Percentiles rank a stretch among this genome's conserved stretches.
phyloP scores from a whole-genome alignment of 2,888 invertebrate genomes.

The Lochmaea capreae region DNA sequence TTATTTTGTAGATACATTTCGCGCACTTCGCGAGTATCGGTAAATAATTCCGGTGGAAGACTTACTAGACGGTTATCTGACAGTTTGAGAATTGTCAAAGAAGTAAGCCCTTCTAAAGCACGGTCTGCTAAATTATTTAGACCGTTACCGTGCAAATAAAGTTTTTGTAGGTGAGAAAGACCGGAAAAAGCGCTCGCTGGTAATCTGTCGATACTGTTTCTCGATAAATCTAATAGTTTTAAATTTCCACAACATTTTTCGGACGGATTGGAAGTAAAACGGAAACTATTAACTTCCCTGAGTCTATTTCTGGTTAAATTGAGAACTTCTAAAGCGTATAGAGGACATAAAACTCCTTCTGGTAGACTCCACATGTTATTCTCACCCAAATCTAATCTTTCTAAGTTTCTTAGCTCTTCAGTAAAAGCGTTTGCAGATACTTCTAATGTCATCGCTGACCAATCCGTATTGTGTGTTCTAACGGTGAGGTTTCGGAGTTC shows the following conservation, averaged over 20 bases:
- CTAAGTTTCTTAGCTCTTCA: slow-evolving; percentile 78
- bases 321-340: slow-evolving; percentile 78
- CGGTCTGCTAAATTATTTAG: slow-evolving; percentile 81
- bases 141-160: slow-evolving; percentile 82
- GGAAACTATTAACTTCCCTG: slow-evolving; percentile 79
- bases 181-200: slow-evolving; percentile 80
- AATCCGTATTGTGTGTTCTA: slow-evolving; percentile 85
- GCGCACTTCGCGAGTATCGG: slow-evolving; percentile 80
- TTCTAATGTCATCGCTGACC: slow-evolving; percentile 84
- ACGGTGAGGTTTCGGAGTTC: slow-evolving; percentile 84
- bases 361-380: slow-evolving; percentile 86
- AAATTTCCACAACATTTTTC: slow-evolving; percentile 79
- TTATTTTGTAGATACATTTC: slow-evolving; percentile 87
- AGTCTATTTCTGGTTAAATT: slow-evolving; percentile 85
- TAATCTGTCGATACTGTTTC: slow-evolving; percentile 81
- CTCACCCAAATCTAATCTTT: slow-evolving; percentile 80
- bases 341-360: slow-evolving; percentile 80
- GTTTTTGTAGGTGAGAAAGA: slow-evolving; percentile 76
- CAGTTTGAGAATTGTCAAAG: slow-evolving; percentile 79
- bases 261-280: slow-evolving; percentile 71
- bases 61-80: slow-evolving; percentile 84
- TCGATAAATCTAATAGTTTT: slow-evolving; percentile 78
- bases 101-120: slow-evolving; percentile 80
- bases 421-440: slow-evolving; percentile 80
- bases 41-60: slow-evolving; percentile 84